Evolutionary conservation across 1,140 invertebrate genomes (phyloP).

Genomic region (Phymorhynchus buccinoides): DNA sequence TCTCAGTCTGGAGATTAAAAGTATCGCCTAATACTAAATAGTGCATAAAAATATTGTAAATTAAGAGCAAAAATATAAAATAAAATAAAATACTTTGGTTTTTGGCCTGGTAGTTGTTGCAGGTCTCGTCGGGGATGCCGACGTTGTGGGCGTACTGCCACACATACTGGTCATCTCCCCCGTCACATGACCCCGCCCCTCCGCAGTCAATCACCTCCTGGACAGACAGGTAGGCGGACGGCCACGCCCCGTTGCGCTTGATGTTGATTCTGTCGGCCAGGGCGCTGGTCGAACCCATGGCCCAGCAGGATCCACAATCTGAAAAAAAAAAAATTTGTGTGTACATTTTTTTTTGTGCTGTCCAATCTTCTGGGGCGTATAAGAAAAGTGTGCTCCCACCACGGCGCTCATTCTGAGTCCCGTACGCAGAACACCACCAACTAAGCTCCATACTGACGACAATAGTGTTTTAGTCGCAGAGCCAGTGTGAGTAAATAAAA

Average conservation of each 20-base stretch:
- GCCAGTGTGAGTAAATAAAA: too few relatives aligned
- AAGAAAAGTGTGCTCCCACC: too few relatives aligned
- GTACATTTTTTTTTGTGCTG: too few relatives aligned
- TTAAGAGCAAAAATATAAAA: too few relatives aligned
- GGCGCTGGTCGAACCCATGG: conserved; percentile 74
- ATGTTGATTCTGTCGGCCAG: conserved; percentile 77
- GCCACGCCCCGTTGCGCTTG: conserved; percentile 74
- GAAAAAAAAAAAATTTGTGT: conserved; percentile 23
- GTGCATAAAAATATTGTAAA: too few relatives aligned
- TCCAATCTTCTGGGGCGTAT: too few relatives aligned
- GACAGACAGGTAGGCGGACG: conserved; percentile 74
- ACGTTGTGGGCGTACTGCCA: conserved; percentile 74
- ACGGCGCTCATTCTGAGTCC: too few relatives aligned
- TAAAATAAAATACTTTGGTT: conserved; percentile 55
- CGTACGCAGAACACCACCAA: too few relatives aligned
- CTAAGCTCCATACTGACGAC: too few relatives aligned
- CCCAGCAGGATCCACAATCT: conserved; percentile 78
- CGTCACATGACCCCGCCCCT: conserved; percentile 71
- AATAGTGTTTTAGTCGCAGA: too few relatives aligned
- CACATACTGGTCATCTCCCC: conserved; percentile 72
- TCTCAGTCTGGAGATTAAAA: too few relatives aligned
- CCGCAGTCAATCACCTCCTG: conserved; percentile 76
- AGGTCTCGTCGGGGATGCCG: conserved; percentile 76
- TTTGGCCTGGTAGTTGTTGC: conserved; percentile 76
- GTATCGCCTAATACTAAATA: too few relatives aligned